Evolutionary conservation across 1,140 invertebrate genomes (phyloP).

Genomic region (Zaprionus gabonicus): DNA sequence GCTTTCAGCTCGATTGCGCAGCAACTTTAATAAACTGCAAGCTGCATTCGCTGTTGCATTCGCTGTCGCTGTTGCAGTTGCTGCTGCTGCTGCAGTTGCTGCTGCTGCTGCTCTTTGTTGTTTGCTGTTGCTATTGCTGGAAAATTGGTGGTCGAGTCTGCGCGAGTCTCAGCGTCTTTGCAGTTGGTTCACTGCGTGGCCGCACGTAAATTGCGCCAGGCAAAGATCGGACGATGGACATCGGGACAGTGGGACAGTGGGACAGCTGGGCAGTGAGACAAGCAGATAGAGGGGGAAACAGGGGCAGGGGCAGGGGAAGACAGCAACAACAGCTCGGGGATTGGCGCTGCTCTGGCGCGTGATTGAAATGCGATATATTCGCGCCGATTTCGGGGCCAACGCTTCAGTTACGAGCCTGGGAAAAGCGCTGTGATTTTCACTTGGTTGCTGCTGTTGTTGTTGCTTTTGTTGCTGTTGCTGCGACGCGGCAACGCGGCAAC

Average conservation of each 20-base stretch:
- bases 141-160: slow-evolving; percentile 52
- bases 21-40: slow-evolving; percentile 80
- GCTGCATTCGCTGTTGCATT: slow-evolving; percentile 56
- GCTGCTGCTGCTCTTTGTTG: slow-evolving; percentile 48
- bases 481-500: slow-evolving; percentile 23
- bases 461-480: slow-evolving; percentile 21
- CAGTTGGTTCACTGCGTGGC: slow-evolving; percentile 57
- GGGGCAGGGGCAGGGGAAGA: not conserved
- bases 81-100: slow-evolving; percentile 27
- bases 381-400: slow-evolving; percentile 76
- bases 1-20: slow-evolving; percentile 75
- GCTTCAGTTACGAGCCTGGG: slow-evolving; percentile 59
- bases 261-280: not conserved
- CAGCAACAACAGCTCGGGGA: slow-evolving; percentile 28
- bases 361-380: slow-evolving; percentile 83
- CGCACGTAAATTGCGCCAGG: slow-evolving; percentile 74
- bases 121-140: slow-evolving; percentile 19
- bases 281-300: not conserved
- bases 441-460: slow-evolving; percentile 33
- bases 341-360: slow-evolving; percentile 65
- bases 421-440: slow-evolving; percentile 67
- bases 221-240: slow-evolving; percentile 32
- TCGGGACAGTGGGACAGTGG: not conserved
- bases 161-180: slow-evolving; percentile 14
- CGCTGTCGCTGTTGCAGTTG: slow-evolving; percentile 39